phyloP scores from a whole-genome alignment of 2,888 invertebrate genomes.

The Melangyna quadrimaculata region DNA sequence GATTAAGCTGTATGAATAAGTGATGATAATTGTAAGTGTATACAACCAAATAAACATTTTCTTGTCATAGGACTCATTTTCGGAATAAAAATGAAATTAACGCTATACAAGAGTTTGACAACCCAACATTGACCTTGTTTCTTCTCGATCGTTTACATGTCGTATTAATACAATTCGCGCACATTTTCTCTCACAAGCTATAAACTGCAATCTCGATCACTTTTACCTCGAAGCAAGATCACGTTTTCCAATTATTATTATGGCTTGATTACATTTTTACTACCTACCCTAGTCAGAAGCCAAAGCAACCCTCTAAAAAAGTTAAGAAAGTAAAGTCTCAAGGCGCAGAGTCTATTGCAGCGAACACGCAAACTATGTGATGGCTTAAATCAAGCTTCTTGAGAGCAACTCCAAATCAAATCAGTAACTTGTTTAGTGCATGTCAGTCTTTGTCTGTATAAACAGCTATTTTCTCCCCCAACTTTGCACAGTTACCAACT shows the following conservation, averaged over 20 bases:
- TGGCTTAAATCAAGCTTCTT: conserved; percentile 14
- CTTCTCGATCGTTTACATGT: neutral
- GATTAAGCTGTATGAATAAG: neutral
- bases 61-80: neutral
- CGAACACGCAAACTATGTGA: neutral
- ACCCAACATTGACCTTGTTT: neutral
- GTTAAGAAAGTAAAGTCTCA: conserved; percentile 15
- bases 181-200: conserved; percentile 1
- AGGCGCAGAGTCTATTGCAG: too few species aligned
- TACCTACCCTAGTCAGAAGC: neutral
- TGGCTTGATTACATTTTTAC: conserved; percentile 28
- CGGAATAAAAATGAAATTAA: neutral
- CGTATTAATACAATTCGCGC: conserved; percentile 2
- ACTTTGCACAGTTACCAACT: neutral
- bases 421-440: neutral
- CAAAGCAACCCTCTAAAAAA: conserved; percentile 35
- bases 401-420: neutral
- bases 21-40: neutral
- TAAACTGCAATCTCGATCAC: conserved; percentile 21
- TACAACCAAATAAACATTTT: neutral
- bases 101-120: neutral
- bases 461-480: conserved; percentile 30
- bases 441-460: conserved; percentile 22
- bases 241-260: conserved; percentile 16
- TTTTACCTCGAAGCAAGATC: neutral